Percentiles rank a stretch among this genome's conserved stretches.
Conservation (phyloP, 2,888 invertebrate species). For the Pollenia griseotomentosa region DNA sequence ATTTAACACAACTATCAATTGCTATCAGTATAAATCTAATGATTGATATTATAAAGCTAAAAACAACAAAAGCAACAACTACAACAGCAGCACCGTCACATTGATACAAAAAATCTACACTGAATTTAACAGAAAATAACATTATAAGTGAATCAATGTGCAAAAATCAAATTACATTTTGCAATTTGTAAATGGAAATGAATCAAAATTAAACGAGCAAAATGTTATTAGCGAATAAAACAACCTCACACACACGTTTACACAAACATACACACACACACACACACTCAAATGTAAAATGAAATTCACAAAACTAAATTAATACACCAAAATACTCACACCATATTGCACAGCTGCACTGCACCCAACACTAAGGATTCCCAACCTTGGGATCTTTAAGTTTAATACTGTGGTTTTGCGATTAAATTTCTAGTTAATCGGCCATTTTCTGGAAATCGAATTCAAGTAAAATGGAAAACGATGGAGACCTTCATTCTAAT, state of each 20-base stretch:
- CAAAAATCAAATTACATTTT: constrained; percentile 74
- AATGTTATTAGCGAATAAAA: constrained; percentile 70
- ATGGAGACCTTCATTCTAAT: no score
- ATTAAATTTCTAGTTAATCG: no score
- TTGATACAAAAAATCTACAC: constrained; percentile 50
- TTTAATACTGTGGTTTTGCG: no score
- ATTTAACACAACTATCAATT: constrained; percentile 39
- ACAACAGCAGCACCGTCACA: constrained; percentile 1
- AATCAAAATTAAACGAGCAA: constrained; percentile 71
- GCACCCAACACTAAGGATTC: no score
- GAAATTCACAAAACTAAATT: constrained; percentile 12
- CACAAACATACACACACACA: constrained; percentile 7
- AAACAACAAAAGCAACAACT: constrained; percentile 18
- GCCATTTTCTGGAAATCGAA: no score
- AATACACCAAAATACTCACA: neutral
- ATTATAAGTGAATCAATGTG: constrained; percentile 73
- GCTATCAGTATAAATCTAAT: constrained; percentile 62
- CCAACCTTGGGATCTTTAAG: no score
- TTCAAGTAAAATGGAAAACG: no score
- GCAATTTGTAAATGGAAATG: constrained; percentile 73
- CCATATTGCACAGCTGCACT: neutral
- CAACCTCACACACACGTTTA: neutral
- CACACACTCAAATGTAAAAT: neutral
- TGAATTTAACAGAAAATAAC: constrained; percentile 68
- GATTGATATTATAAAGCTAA: constrained; percentile 68